Percentiles rank a stretch among this genome's conserved stretches.
Conservation (phyloP, 1,140 invertebrate genomes). For the Drosophila asahinai region DNA sequence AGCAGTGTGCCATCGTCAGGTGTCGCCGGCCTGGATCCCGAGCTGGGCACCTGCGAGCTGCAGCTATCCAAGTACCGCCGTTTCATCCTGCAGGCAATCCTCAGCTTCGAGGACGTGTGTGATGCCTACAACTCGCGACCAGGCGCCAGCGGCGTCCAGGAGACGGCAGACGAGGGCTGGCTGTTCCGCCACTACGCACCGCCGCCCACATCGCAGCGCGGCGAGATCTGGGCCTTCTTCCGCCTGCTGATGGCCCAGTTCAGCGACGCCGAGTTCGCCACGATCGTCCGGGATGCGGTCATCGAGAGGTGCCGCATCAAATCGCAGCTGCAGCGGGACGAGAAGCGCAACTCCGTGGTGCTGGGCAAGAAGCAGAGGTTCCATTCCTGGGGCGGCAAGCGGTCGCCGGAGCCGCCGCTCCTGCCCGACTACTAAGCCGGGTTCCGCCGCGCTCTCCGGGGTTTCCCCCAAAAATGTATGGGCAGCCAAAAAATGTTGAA, state of each 20-base stretch:
- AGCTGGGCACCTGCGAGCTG: slow-evolving; percentile 69
- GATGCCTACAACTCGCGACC: slow-evolving; percentile 71
- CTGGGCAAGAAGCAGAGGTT: slow-evolving; percentile 84
- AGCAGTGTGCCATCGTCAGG: slow-evolving; percentile 13
- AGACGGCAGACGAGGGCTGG: slow-evolving; percentile 42
- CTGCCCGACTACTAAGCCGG: slow-evolving; percentile 41
- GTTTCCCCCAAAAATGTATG: slow-evolving; percentile 64
- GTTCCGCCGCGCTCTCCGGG: background rate
- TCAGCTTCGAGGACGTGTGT: slow-evolving; percentile 82
- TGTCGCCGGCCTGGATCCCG: slow-evolving; percentile 30
- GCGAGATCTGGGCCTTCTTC: slow-evolving; percentile 82
- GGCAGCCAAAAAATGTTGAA: slow-evolving; percentile 50
- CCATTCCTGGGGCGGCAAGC: slow-evolving; percentile 85
- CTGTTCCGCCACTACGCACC: slow-evolving; percentile 72
- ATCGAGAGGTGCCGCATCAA: slow-evolving; percentile 79
- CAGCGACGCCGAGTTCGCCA: slow-evolving; percentile 73
- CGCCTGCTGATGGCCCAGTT: slow-evolving; percentile 82
- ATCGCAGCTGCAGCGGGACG: slow-evolving; percentile 71
- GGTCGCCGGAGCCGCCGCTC: slow-evolving; percentile 52
- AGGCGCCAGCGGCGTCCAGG: slow-evolving; percentile 33
- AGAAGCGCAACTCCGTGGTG: slow-evolving; percentile 79
- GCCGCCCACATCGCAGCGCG: slow-evolving; percentile 65
- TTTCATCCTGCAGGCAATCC: slow-evolving; percentile 77
- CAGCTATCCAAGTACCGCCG: slow-evolving; percentile 76
- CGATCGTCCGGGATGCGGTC: slow-evolving; percentile 71